Conservation (phyloP, 1,140 invertebrate genomes). For the Ostrea denselamellosa region DNA sequence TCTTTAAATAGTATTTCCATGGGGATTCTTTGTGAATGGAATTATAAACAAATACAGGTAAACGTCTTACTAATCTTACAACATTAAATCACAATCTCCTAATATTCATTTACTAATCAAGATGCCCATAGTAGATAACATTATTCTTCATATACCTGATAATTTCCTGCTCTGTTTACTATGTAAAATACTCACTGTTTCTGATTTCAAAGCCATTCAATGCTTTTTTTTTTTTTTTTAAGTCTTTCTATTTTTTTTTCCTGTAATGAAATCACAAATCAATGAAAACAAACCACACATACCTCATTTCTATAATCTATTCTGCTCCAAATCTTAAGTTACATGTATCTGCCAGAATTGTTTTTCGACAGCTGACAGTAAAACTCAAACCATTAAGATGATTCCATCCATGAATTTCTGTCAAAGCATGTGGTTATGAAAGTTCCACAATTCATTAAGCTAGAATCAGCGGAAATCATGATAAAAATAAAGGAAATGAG, state of each 20-base stretch:
- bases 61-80: background rate
- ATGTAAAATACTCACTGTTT: background rate
- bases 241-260: background rate
- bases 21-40: background rate
- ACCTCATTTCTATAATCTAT: slow-evolving; percentile 10
- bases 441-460: background rate
- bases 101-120: background rate
- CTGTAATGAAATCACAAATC: background rate
- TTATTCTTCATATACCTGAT: background rate
- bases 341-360: no score
- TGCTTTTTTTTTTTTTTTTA: background rate
- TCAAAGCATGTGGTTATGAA: no score
- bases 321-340: background rate
- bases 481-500: slow-evolving; percentile 14
- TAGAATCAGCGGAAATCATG: background rate
- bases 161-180: background rate
- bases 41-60: background rate
- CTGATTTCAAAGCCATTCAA: background rate
- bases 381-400: background rate
- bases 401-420: background rate
- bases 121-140: background rate
- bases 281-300: background rate
- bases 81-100: background rate
- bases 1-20: background rate
- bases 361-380: no score